Base-by-base conservation (phyloP, 2,797 vertebrate species). In the Ptychobarbus kaznakovi region DNA sequence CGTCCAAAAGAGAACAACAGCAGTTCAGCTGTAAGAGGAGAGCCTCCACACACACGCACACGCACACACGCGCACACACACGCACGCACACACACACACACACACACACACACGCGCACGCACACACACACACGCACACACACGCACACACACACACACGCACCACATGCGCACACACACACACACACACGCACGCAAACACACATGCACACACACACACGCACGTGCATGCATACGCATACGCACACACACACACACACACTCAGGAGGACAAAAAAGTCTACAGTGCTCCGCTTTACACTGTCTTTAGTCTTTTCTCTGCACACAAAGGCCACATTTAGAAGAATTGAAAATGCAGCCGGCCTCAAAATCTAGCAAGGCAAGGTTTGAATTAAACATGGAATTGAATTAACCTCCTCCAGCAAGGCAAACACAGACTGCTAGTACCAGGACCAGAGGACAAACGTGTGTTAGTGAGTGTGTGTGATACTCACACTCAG, bases 301-400 rank as follows among this genome's bases (percentile, higher is more conserved):
- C 72, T 38, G 35, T 61, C 53, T 77, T 69, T 77, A 25, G 51
- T 63, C 83, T 69, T 87, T 82, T 88, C 79, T 82, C 61, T 42
- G 35, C 13, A 63, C 86, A 84, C 79, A 89, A 81, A 81, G 49
- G 53, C 42, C 49, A 81, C 81, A 85, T 89, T 86, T 89, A 78
- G 42, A 78, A 74, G 44, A 85, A 44, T 72, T 79, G 65, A 76
- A 86, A 85, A 83, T 28, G n/a, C 66, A 77, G 44, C 72, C 38
- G 80, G 22, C 28, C 25, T 46, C 22, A 56, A 73, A 85, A 88
- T 81, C 35, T 72, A 49, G 80, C 80, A 42, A 76, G 66, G 84
- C 81, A 86, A 84, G 83, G 79, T 86, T 86, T 81, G 78, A 87
- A 88, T 89, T 89, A 86, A 79, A 88, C 69, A 85, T 66, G 70